Percentiles rank a stretch among this genome's conserved stretches.
Evolutionary conservation across 37 sponge, comb jelly and placozoan species (phyloP).

Genomic region (Beroe ovata): DNA sequence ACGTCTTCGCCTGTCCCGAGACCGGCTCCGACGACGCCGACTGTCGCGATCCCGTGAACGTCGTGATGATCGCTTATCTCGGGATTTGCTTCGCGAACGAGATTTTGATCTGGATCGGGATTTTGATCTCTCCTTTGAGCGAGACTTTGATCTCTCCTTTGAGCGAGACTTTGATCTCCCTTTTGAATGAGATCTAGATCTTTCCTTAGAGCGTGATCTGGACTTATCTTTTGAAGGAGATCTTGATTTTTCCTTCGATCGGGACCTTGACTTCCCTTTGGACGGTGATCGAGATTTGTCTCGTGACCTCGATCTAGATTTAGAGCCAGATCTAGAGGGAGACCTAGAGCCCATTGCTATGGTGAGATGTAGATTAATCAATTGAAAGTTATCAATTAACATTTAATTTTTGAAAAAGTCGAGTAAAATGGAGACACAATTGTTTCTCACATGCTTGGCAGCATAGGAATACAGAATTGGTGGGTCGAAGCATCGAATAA

Average conservation of each 20-base stretch:
- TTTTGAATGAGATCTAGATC: background rate
- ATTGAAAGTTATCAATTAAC: too few relatives aligned
- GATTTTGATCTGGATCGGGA: conserved; percentile 21
- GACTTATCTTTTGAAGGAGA: background rate
- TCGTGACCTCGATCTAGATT: too few relatives aligned
- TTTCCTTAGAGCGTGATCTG: background rate
- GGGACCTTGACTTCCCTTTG: too few relatives aligned
- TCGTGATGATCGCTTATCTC: conserved; percentile 1
- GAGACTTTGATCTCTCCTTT: background rate
- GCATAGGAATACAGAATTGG: too few relatives aligned
- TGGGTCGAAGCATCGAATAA: too few relatives aligned
- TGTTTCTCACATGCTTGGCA: too few relatives aligned
- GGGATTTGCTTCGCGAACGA: background rate
- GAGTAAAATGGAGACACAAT: too few relatives aligned
- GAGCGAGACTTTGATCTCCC: background rate
- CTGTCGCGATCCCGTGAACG: background rate
- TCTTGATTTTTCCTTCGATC: background rate
- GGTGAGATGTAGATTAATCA: too few relatives aligned
- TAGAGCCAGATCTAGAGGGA: too few relatives aligned
- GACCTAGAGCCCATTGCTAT: too few relatives aligned
- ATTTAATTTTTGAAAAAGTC: too few relatives aligned
- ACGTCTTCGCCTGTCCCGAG: background rate
- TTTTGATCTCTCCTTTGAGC: background rate
- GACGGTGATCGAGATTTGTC: too few relatives aligned
- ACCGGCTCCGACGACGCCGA: background rate